These are phyloP conservation scores for Parauchenoglanis punctatus DNA, from an alignment of 2,797 vertebrate genomes.

Conservation along the genomic window DNA sequence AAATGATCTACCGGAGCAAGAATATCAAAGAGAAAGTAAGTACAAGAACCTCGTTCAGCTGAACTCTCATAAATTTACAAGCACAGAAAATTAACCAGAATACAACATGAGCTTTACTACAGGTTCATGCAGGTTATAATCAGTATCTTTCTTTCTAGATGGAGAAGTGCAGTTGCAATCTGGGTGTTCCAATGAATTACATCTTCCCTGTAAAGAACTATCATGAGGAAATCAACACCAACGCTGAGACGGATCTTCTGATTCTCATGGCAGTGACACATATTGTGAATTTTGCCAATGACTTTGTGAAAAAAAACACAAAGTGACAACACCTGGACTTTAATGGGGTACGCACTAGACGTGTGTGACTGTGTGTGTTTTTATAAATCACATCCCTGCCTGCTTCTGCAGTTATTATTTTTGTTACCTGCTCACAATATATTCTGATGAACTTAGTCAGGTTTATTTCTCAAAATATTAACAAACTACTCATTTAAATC, in stretches of 20 bases:
- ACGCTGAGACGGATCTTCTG: not conserved
- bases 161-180: rapidly evolving
- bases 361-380: not conserved
- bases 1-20: not conserved
- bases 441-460: not conserved
- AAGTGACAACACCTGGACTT: no score
- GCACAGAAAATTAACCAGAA: not conserved
- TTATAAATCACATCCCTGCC: no score
- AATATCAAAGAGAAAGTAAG: not conserved
- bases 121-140: not conserved
- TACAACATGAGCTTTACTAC: no score
- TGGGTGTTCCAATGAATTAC: not conserved
- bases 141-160: slow-evolving; percentile 5
- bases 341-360: no score
- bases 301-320: slow-evolving; percentile 4
- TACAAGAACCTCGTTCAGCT: not conserved
- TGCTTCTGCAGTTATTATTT: no score
- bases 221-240: slow-evolving; percentile 4
- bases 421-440: not conserved
- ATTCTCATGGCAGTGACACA: not conserved
- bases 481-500: no score
- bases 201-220: slow-evolving; percentile 24
- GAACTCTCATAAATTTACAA: not conserved
- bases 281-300: slow-evolving; percentile 17
- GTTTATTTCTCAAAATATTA: no score